These are phyloP conservation scores for Abrostola tripartita DNA, from an alignment of 2,888 invertebrate species.

Conservation along the genomic window DNA sequence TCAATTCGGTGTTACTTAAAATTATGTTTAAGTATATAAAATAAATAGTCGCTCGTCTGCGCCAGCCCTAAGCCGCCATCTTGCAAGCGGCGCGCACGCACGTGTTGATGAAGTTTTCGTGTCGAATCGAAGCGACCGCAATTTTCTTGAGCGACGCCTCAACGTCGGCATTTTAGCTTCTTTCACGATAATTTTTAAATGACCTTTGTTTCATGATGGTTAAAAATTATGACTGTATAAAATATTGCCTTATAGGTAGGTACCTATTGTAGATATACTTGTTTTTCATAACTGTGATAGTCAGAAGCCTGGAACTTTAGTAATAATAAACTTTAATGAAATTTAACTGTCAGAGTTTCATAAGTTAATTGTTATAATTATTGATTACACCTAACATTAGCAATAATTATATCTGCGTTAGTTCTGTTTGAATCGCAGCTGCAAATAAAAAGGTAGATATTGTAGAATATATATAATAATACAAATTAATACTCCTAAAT, in stretches of 20 bases:
- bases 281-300: too few relatives aligned
- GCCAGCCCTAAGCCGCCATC: conserved; percentile 34
- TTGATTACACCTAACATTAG: too few relatives aligned
- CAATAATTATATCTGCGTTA: too few relatives aligned
- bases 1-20: neutral
- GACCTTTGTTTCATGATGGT: conserved; percentile 31
- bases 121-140: conserved; percentile 61
- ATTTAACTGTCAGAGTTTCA: too few relatives aligned
- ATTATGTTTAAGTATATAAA: neutral
- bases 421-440: too few relatives aligned
- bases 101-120: conserved; percentile 70
- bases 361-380: too few relatives aligned
- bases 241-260: neutral
- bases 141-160: conserved; percentile 67
- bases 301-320: too few relatives aligned
- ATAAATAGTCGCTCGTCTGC: conserved; percentile 10
- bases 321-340: too few relatives aligned
- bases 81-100: conserved; percentile 47
- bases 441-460: neutral
- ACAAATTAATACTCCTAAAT: too few relatives aligned
- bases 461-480: too few relatives aligned
- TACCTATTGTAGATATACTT: too few relatives aligned
- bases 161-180: conserved; percentile 62
- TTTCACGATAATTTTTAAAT: conserved; percentile 46
- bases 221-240: neutral